Base-by-base conservation (phyloP, 1,140 invertebrate species). In the Halesus radiatus region DNA sequence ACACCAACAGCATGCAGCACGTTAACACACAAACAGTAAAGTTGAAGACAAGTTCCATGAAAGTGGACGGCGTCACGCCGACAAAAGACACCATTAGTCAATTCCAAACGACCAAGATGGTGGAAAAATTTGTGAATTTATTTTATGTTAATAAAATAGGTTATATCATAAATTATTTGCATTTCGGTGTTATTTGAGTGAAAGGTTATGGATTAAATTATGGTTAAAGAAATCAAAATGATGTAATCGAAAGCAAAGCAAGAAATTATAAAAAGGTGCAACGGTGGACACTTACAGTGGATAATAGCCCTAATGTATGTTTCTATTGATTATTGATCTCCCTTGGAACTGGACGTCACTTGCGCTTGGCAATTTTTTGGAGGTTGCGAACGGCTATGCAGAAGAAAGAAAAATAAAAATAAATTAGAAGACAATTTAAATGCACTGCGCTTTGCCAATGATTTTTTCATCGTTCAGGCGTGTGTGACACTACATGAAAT, bases 221-320 rank as follows among this genome's bases (percentile, higher is more conserved):
- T 76, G 18, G 29, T 1, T 58, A 54, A 54, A 76, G 8, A 53
- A 20, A 18, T 58, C 22, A 58, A 20, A 58, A 58, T 58, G 54
- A 77, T 26, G 37, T 37, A 20, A 64, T 77, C 18, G 62, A 50
- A 62, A 77, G 45, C 32, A 45, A 72, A 78, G 32, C 32, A 54
- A 78, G 70, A 78, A 78, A 60, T 64, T 72, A 66, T 45, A 72
- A 74, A 78, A 75, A 75, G 23, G 80, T 81, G 80, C 80, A 68
- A 52, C 32, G 66, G 79, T 79, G 60, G 22, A 81, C 66, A 83
- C 82, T 83, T 83, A 83, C 82, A 83, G 76, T 83, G 81, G 79
- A 76, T 76, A 72, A 76, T 78, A 76, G 79, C 79, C 76, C 77
- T 81, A 81, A 83, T 73, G 80, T 74, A 79, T 73, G 73, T 81